A percentile compares a stretch with the other conserved stretches of the same genome.
These are phyloP conservation scores for Apamea anceps DNA, from an alignment of 2,888 invertebrate species.

Conservation along the genomic window DNA sequence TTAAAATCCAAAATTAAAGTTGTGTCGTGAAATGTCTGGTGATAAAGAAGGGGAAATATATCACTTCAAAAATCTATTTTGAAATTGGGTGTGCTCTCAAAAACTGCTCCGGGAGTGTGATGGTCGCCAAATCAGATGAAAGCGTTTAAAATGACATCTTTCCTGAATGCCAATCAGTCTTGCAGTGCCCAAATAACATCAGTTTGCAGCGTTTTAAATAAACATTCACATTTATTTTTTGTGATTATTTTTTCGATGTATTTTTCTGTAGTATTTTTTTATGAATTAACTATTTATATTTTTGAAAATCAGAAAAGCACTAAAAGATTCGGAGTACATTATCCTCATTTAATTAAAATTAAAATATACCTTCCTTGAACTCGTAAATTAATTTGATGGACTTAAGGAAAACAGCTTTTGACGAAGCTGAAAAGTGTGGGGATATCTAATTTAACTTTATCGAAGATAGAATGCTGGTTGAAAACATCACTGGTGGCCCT, in stretches of 20 bases:
- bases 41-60: background rate
- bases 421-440: background rate
- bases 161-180: background rate
- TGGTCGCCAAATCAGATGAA: background rate
- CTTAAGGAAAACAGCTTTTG: background rate
- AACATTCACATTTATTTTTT: constrained; percentile 38
- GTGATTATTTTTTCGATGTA: background rate
- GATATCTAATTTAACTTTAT: constrained; percentile 4
- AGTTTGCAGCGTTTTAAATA: constrained; percentile 1
- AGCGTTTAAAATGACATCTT: background rate
- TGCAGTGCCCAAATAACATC: constrained; percentile 11
- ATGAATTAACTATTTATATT: constrained; percentile 8
- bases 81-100: background rate
- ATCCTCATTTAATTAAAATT: constrained; percentile 21
- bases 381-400: constrained; percentile 19
- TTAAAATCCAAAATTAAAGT: background rate
- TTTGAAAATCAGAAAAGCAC: constrained; percentile 77
- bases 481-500: background rate
- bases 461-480: background rate
- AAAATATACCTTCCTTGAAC: background rate
- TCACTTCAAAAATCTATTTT: background rate
- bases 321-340: constrained; percentile 76
- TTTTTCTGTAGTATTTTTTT: constrained; percentile 48
- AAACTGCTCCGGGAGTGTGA: background rate
- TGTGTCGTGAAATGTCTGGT: background rate